Conservation (phyloP, 2,888 invertebrate species). For the Palloptera scutellata region DNA sequence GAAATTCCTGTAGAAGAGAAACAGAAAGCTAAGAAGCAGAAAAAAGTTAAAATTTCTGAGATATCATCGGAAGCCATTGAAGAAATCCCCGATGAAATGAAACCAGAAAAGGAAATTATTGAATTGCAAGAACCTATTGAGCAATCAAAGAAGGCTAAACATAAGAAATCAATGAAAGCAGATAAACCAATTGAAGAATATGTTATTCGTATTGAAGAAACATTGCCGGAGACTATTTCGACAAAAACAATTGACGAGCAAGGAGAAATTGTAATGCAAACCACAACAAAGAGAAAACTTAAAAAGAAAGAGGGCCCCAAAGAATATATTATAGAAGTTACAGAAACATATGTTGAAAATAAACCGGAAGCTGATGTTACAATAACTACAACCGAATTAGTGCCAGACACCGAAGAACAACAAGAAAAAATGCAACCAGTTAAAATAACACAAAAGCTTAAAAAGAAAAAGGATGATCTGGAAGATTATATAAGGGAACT, state of each 20-base stretch:
- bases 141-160: conserved; percentile 43
- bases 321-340: conserved; percentile 63
- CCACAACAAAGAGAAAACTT: conserved; percentile 56
- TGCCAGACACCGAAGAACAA: conserved; percentile 35
- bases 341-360: conserved; percentile 62
- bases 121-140: conserved; percentile 38
- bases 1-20: conserved; percentile 35
- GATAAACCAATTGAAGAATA: conserved; percentile 42
- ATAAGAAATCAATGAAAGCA: conserved; percentile 34
- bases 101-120: conserved; percentile 18
- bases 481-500: conserved; percentile 55
- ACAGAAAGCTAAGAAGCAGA: conserved; percentile 37
- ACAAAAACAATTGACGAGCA: conserved; percentile 59
- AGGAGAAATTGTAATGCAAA: conserved; percentile 55
- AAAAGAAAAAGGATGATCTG: conserved; percentile 53
- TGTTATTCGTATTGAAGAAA: conserved; percentile 53
- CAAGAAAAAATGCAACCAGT: conserved; percentile 45
- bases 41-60: conserved; percentile 44
- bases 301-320: conserved; percentile 63
- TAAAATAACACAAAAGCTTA: conserved; percentile 38
- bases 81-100: conserved; percentile 30
- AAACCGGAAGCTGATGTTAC: conserved; percentile 63
- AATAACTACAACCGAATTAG: conserved; percentile 62
- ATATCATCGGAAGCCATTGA: conserved; percentile 66
- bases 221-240: conserved; percentile 58